Percentiles rank a stretch among this genome's conserved stretches.
Evolutionary conservation across 1,140 invertebrate genomes (phyloP).

Genomic region (Pseudomyrmex cubaensis): DNA sequence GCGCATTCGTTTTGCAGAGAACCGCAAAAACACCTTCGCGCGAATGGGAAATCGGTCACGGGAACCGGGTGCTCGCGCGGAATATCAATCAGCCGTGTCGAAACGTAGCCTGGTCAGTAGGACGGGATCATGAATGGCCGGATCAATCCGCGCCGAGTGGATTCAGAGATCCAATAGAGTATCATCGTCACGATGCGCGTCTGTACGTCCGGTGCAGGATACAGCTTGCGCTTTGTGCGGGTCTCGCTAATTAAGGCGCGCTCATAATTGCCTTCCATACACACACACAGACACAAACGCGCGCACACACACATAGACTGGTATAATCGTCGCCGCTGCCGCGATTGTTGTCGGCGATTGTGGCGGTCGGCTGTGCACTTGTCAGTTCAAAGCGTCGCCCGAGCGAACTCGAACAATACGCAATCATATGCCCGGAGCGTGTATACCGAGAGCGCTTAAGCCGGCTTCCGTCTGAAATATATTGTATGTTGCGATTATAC

Average conservation of each 20-base stretch:
- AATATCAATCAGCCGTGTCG: slow-evolving; percentile 30
- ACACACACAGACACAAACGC: slow-evolving; percentile 28
- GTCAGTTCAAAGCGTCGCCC: slow-evolving; percentile 59
- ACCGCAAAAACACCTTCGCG: neutral
- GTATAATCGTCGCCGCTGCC: neutral
- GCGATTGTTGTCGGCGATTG: slow-evolving; percentile 51
- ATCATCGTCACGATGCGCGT: slow-evolving; percentile 51
- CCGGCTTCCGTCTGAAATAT: slow-evolving; percentile 36
- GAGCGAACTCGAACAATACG: slow-evolving; percentile 35
- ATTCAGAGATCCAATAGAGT: slow-evolving; percentile 41
- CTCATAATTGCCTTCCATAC: slow-evolving; percentile 77
- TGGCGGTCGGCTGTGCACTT: slow-evolving; percentile 63
- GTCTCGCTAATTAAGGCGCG: slow-evolving; percentile 80
- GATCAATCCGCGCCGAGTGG: slow-evolving; percentile 35
- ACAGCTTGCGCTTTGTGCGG: slow-evolving; percentile 64
- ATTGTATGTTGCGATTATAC: slow-evolving; percentile 44
- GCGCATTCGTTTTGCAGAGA: neutral
- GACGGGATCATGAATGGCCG: slow-evolving; percentile 17
- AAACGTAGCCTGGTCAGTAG: neutral
- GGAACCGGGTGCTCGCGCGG: neutral
- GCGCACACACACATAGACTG: slow-evolving; percentile 38
- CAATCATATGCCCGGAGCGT: slow-evolving; percentile 9
- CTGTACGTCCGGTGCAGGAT: slow-evolving; percentile 1
- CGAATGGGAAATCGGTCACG: neutral
- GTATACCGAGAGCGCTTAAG: neutral